Conservation (phyloP, 2,113 vertebrate genomes). For the Cyprinodon tularosa region DNA sequence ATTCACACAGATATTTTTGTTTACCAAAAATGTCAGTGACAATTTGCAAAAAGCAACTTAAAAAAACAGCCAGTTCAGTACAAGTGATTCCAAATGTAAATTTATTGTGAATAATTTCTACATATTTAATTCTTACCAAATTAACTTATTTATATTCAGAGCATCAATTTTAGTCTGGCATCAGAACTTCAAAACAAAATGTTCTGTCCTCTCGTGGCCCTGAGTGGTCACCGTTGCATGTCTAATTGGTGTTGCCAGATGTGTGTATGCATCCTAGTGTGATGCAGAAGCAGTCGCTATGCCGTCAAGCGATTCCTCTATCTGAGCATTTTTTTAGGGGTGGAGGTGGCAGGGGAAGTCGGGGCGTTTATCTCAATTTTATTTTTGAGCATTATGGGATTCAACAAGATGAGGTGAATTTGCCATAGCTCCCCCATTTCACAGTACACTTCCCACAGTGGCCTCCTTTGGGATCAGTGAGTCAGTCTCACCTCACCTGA, state of each 20-base stretch:
- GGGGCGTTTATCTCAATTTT: conserved; percentile 26
- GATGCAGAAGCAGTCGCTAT: conserved; percentile 45
- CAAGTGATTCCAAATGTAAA: neutral
- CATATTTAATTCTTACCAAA: neutral
- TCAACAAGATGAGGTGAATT: conserved; percentile 56
- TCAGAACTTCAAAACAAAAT: conserved; percentile 47
- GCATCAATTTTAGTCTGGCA: neutral
- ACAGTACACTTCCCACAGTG: conserved; percentile 53
- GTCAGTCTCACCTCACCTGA: conserved; percentile 63
- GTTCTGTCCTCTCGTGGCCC: conserved; percentile 41
- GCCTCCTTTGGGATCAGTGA: conserved; percentile 45
- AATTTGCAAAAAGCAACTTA: neutral
- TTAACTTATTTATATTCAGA: neutral
- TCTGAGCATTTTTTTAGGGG: conserved; percentile 19
- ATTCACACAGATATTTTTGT: neutral
- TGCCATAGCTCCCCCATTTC: conserved; percentile 39
- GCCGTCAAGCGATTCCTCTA: conserved; percentile 53
- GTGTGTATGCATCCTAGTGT: conserved; percentile 55
- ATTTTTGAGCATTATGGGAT: conserved; percentile 36
- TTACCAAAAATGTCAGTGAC: neutral
- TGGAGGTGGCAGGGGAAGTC: neutral
- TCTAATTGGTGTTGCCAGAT: conserved; percentile 73
- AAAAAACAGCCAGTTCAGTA: neutral
- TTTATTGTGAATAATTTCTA: neutral
- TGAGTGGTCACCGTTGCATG: conserved; percentile 42